Base-by-base conservation (phyloP, 2,888 invertebrate genomes). In the Calephelis perditalis region DNA sequence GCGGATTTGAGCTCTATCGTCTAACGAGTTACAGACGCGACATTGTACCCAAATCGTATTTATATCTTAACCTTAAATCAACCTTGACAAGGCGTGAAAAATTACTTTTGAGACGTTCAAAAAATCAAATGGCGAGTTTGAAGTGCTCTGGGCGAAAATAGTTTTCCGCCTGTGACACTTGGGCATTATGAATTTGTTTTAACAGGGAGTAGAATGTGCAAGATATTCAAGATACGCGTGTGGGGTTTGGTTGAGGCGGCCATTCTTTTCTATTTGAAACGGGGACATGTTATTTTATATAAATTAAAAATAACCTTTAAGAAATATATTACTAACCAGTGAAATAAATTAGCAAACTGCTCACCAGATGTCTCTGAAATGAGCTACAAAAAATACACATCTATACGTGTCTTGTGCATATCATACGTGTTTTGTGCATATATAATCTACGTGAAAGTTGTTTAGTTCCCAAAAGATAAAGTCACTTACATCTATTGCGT, bases 41-140 rank as follows among this genome's bases (percentile, higher is more conserved):
- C 79, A 81, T 69, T 70, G 74, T 75, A 73, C 76, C 65, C 71
- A 64, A 67, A 73, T 68, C 63, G 72, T 87, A 88, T 87, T 86
- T 84, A 83, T 87, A 86, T 67, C 80, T 66, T 74, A 86, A 89
- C 89, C 88, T 89, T 87, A 87, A 84, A 87, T 86, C 83, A 84
- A 88, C 89, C 89, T 89, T 89, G 89, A 87, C 88, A 88, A 85
- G 84, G 75, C 78, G 84, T 86, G 86, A 86, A 82, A 84, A 83
- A 86, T 83, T 73, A 75, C 73, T 72, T 76, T 75, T 77, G 73
- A 67, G 49, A 58, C 52, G 36, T 52, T 52, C 9, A 56, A 57
- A 78, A 82, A 83, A 83, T 82, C 79, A 79, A 81, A 81, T 79
- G 79, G 81, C 77, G 75, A 67, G 69, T 70, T 69, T 68, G 70